Percentiles rank a stretch among this genome's conserved stretches.
phyloP scores from a whole-genome alignment of 92 coral and sea anemone genomes.

The Parazoanthus atlanticus region DNA sequence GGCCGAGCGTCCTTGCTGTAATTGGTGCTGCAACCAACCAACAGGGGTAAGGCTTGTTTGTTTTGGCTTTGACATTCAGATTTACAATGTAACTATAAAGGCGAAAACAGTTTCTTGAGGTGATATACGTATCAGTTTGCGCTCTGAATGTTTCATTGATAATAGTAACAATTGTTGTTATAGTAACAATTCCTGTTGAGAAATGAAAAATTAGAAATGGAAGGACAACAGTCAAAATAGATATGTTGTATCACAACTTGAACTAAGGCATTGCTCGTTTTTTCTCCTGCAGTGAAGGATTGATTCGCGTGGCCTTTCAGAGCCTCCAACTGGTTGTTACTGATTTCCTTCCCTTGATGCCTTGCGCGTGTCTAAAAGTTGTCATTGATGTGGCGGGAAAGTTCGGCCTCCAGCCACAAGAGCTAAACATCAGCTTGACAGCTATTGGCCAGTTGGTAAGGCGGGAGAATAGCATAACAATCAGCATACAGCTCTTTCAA shows the following conservation, averaged over 20 bases:
- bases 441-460: conserved; percentile 98
- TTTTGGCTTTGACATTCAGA: not conserved
- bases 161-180: too few relatives aligned
- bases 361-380: conserved; percentile 93
- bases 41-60: conserved; percentile 72
- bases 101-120: not conserved
- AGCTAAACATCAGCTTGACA: conserved; percentile 94
- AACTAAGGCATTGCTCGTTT: not conserved
- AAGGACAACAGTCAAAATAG: too few relatives aligned
- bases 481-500: too few relatives aligned
- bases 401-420: conserved; percentile 97
- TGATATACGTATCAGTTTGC: not conserved
- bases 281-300: conserved; percentile 75
- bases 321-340: conserved; percentile 96
- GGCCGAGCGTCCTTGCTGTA: conserved; percentile 95
- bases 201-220: too few relatives aligned
- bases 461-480: not conserved
- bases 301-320: conserved; percentile 98
- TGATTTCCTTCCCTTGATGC: conserved; percentile 98
- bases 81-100: too few relatives aligned
- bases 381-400: conserved; percentile 98
- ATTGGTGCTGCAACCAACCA: conserved; percentile 98
- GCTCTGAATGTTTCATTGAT: not conserved
- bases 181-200: too few relatives aligned
- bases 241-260: too few relatives aligned